Evolutionary conservation across 1,140 invertebrate species (phyloP), one percentile per base, ranked within the genome.

Genomic region (Campoletis sonorensis): DNA sequence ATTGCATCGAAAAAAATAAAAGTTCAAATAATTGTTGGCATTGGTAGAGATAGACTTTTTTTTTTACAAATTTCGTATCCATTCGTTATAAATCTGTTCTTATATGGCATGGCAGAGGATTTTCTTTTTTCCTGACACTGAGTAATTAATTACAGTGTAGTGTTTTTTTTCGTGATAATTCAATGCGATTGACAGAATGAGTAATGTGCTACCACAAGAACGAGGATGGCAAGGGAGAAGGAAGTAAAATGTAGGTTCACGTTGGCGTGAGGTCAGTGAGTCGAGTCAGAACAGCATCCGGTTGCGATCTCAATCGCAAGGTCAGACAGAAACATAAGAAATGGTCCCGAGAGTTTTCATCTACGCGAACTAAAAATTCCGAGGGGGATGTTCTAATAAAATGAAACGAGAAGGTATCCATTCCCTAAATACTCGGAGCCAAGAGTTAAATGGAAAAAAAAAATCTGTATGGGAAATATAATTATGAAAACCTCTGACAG

Each of bases 231-330:
- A 13, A 45, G n/a, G 4, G 11, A 54, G 3, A 18, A 54, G 51
- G 16, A 21, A 54, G 51, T n/a, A 54, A 54, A 18, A 21, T 54
- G 51, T 54, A n/a, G 51, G n/a, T 11, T n/a, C 51, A 54, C 18
- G 51, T 54, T 54, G 18, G 51, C n/a, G 51, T 54, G 51, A 54
- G 51, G 51, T 54, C 51, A 54, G 51, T 54, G 51, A 54, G 51
- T 54, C 51, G 51, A 54, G 51, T 54, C 51, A 54, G n/a, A 4
- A 4, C 51, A 54, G 51, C 51, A 54, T 54, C 51, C 16, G 51
- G 51, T 21, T 54, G 51, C 51, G 51, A 54, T 54, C 51, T 54
- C 51, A 0, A 21, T n/a, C 2, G 51, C 51, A 54, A 54, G 51
- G 51, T 21, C 51, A 54, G 51, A 54, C 51, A 54, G 16, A n/a